These are phyloP conservation scores for Mus spretus DNA, from an alignment of 2,797 vertebrate genomes.

Conservation along the genomic window DNA sequence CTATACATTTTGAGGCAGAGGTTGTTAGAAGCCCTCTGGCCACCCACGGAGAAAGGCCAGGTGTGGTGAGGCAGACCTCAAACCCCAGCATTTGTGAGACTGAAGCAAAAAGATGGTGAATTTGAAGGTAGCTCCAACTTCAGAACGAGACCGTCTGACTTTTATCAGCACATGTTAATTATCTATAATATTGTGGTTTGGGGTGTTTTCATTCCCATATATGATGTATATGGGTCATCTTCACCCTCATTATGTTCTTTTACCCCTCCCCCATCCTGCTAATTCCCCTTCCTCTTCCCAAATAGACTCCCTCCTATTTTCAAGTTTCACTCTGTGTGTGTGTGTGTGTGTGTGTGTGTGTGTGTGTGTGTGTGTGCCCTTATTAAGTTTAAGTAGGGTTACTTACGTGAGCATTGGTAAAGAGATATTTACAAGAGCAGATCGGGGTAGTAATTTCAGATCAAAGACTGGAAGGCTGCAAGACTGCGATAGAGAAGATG, in stretches of 20 bases:
- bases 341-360: neutral
- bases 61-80: neutral
- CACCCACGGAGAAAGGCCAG: neutral
- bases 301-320: neutral
- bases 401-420: neutral
- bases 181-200: neutral
- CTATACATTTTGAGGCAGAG: neutral
- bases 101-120: neutral
- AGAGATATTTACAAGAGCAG: neutral
- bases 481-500: neutral
- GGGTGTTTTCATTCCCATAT: neutral
- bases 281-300: neutral
- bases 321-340: neutral
- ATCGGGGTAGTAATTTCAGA: neutral
- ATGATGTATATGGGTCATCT: neutral
- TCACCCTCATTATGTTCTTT: neutral
- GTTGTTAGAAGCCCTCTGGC: neutral
- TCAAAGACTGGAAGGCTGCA: conserved; percentile 8
- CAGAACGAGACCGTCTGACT: neutral
- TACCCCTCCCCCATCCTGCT: neutral
- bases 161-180: neutral
- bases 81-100: neutral
- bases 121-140: neutral
- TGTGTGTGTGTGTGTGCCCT: neutral
- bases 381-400: neutral